These are phyloP conservation scores for Macrophya alboannulata DNA, from an alignment of 2,888 invertebrate genomes.

Conservation along the genomic window DNA sequence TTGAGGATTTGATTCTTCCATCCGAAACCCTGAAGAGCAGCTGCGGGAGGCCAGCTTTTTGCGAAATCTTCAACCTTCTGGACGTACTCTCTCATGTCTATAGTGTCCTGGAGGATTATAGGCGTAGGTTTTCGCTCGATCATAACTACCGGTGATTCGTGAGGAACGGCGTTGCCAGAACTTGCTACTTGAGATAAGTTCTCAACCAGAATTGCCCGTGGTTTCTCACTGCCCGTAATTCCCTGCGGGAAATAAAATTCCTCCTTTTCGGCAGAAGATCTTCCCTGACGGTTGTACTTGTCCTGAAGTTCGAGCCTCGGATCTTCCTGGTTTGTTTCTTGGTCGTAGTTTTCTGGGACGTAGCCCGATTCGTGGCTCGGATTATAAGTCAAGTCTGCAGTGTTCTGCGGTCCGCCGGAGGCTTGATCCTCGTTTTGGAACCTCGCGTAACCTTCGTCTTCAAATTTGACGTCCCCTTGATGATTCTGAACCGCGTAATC, in stretches of 20 bases:
- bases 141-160: not conserved
- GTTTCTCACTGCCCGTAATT: not conserved
- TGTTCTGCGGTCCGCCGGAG: not conserved
- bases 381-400: constrained; percentile 1
- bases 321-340: not conserved
- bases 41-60: constrained; percentile 71
- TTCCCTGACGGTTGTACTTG: not conserved
- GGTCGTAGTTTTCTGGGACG: not conserved
- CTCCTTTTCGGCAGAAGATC: not conserved
- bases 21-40: not conserved
- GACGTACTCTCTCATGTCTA: constrained; percentile 73
- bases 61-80: constrained; percentile 72
- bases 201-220: not conserved
- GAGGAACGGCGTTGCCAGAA: not conserved
- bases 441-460: not conserved
- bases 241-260: not conserved
- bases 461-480: constrained; percentile 6
- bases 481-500: constrained; percentile 18
- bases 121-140: constrained; percentile 12
- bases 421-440: not conserved
- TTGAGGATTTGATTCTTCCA: constrained; percentile 14
- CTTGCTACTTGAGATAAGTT: not conserved
- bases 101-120: constrained; percentile 71
- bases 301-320: not conserved
- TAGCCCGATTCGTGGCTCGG: not conserved